These are phyloP conservation scores for Lottia gigantea DNA, from an alignment of 2,888 invertebrate species.

Conservation along the genomic window DNA sequence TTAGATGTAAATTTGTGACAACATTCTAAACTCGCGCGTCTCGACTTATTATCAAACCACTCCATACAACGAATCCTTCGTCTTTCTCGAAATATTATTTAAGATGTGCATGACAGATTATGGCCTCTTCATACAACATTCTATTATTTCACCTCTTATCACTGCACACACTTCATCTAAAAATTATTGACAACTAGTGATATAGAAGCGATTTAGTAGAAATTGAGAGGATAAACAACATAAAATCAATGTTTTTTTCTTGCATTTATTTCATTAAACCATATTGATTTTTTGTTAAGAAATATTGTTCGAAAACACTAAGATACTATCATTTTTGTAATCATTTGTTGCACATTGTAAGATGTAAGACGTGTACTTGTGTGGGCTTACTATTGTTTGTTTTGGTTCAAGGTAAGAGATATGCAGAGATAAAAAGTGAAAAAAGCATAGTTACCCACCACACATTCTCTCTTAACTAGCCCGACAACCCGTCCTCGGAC, in stretches of 20 bases:
- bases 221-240: conserved; percentile 6
- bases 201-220: conserved; percentile 4
- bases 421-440: too few species aligned
- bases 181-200: conserved; percentile 1
- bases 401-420: too few species aligned
- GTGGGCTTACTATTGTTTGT: too few species aligned
- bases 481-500: too few species aligned
- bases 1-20: conserved; percentile 11
- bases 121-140: conserved; percentile 1
- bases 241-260: conserved; percentile 1
- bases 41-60: conserved; percentile 3
- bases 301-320: not conserved
- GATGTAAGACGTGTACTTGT: too few species aligned
- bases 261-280: not conserved
- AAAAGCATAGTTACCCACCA: too few species aligned
- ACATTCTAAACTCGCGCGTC: conserved; percentile 2
- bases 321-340: not conserved
- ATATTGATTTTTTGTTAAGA: conserved; percentile 2
- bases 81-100: conserved; percentile 5
- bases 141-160: conserved; percentile 8
- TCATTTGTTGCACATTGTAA: too few species aligned
- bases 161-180: conserved; percentile 9
- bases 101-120: not conserved
- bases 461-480: too few species aligned
- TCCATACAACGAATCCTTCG: not conserved